Evolutionary conservation across 1,140 invertebrate genomes (phyloP).

Genomic region (Caerostris darwini): DNA sequence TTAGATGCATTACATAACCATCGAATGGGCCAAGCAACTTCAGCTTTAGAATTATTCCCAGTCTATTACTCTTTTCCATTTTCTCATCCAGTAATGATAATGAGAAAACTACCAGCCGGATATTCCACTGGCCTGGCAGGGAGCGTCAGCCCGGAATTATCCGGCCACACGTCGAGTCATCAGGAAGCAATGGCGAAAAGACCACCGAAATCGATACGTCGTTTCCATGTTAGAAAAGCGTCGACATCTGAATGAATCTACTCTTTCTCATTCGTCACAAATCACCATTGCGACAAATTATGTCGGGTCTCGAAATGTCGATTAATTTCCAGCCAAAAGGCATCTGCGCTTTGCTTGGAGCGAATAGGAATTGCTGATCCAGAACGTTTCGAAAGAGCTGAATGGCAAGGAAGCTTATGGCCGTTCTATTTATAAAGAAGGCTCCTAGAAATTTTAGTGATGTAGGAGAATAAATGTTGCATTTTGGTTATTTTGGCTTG

Average conservation of each 20-base stretch:
- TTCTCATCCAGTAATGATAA: neutral
- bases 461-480: too few relatives aligned
- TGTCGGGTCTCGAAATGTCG: neutral
- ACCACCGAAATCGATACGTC: neutral
- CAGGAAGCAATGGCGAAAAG: neutral
- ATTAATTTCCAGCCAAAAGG: neutral
- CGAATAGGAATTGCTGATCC: neutral
- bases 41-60: too few relatives aligned
- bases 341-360: neutral
- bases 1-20: too few relatives aligned
- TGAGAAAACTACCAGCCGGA: conserved; percentile 17
- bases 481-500: too few relatives aligned
- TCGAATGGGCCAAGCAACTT: too few relatives aligned
- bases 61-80: neutral
- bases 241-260: conserved; percentile 3
- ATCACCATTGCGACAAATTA: neutral
- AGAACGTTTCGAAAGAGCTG: neutral
- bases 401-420: neutral
- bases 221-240: neutral
- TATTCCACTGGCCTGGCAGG: neutral
- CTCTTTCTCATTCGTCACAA: neutral
- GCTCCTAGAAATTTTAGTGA: too few relatives aligned
- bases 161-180: neutral
- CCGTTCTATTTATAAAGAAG: neutral
- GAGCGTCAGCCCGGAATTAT: neutral